A percentile compares a stretch with the other conserved stretches of the same genome.
Evolutionary conservation across 2,797 vertebrate species (phyloP).

Genomic region (Botia almorhae): DNA sequence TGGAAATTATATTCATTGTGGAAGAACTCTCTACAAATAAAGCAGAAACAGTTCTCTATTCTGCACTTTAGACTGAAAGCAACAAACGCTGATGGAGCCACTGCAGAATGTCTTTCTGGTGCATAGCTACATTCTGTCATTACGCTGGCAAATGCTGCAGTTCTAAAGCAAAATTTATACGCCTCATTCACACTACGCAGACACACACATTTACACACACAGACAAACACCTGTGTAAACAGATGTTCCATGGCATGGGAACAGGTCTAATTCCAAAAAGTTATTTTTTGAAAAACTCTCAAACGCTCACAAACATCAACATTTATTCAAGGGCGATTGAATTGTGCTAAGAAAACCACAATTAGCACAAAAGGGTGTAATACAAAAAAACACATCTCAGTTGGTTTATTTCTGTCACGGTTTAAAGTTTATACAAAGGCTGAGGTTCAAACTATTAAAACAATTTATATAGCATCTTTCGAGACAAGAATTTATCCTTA

Average conservation of each 20-base stretch:
- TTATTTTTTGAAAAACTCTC: constrained; percentile 14
- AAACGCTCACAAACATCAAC: constrained; percentile 29
- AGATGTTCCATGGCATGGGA: constrained; percentile 50
- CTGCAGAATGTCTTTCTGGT: constrained; percentile 5
- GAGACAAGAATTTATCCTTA: not conserved
- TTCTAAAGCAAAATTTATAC: constrained; percentile 19
- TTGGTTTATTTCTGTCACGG: not conserved
- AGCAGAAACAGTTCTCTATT: not conserved
- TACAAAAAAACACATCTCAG: constrained; percentile 9
- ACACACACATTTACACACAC: constrained; percentile 14
- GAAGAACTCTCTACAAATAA: too few species aligned
- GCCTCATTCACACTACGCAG: constrained; percentile 1
- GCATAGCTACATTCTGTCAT: not conserved
- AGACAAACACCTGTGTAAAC: constrained; percentile 45
- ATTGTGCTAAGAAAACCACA: constrained; percentile 4
- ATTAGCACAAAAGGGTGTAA: constrained; percentile 20
- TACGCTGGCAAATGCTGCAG: constrained; percentile 1
- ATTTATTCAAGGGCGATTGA: constrained; percentile 48
- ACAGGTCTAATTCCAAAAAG: constrained; percentile 46
- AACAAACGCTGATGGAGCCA: not conserved
- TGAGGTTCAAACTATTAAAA: not conserved
- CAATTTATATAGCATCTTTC: not conserved
- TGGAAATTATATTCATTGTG: too few species aligned
- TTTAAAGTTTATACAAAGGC: constrained; percentile 1
- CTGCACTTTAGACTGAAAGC: not conserved